A percentile compares a stretch with the other conserved stretches of the same genome.
phyloP scores from a whole-genome alignment of 2,888 invertebrate genomes.

The Scaptodrosophila latifasciaeformis region DNA sequence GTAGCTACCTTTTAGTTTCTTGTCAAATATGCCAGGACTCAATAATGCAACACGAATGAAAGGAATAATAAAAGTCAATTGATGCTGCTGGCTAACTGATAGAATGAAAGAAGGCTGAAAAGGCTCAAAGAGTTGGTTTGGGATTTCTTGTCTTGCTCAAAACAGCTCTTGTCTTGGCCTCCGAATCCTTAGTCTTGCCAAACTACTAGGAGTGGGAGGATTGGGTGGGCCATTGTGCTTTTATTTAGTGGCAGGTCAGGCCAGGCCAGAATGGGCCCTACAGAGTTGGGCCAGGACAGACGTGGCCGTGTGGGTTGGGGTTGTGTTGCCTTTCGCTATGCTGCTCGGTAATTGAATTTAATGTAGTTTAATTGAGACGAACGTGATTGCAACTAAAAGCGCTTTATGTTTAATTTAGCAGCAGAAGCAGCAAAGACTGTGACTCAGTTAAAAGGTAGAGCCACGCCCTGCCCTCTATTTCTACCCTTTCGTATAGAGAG shows the following conservation, averaged over 20 bases:
- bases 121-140: no score
- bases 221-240: conserved; percentile 16
- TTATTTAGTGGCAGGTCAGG: conserved; percentile 26
- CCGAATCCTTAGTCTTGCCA: no score
- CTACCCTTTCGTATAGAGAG: not conserved
- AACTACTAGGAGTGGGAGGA: no score
- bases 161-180: no score
- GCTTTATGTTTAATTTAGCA: conserved; percentile 67
- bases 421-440: conserved; percentile 27
- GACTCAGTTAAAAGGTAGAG: conserved; percentile 7
- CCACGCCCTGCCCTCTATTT: not conserved
- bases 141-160: no score
- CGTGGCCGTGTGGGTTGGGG: not conserved
- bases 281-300: not conserved
- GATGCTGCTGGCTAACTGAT: no score
- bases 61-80: conserved; percentile 65
- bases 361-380: conserved; percentile 69
- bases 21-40: conserved; percentile 65
- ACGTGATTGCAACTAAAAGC: conserved; percentile 67
- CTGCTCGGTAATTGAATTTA: conserved; percentile 61
- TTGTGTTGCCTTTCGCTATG: conserved; percentile 26
- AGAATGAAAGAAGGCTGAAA: no score
- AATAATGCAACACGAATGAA: conserved; percentile 66
- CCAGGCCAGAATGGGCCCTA: conserved; percentile 21
- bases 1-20: no score